Evolutionary conservation across 2,888 invertebrate genomes (phyloP).

Genomic region (Catocala nupta): DNA sequence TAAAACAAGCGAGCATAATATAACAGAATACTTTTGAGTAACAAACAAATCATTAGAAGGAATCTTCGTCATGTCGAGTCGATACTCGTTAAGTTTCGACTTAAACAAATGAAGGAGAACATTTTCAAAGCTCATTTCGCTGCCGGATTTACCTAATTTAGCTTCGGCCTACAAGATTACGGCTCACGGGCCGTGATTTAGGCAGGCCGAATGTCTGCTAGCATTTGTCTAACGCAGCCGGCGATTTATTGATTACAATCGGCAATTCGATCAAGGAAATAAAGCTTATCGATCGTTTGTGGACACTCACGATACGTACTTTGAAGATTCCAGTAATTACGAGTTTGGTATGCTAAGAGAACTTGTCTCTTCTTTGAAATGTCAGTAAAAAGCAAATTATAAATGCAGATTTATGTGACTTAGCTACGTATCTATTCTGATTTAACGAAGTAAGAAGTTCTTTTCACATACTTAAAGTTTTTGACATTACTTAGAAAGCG

Average conservation of each 20-base stretch:
- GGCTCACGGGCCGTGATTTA: constrained; percentile 6
- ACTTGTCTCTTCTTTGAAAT: too few species aligned
- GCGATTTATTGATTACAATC: constrained; percentile 50
- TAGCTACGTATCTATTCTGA: too few species aligned
- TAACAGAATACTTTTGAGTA: constrained; percentile 6
- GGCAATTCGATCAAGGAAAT: constrained; percentile 27
- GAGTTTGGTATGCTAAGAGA: too few species aligned
- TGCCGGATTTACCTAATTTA: constrained; percentile 28
- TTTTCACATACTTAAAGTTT: too few species aligned
- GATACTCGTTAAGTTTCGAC: constrained; percentile 40
- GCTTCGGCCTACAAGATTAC: constrained; percentile 14
- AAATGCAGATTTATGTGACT: too few species aligned
- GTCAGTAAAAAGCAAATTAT: too few species aligned
- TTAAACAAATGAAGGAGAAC: constrained; percentile 35
- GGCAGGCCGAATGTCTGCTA: constrained; percentile 27
- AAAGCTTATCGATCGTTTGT: constrained; percentile 20
- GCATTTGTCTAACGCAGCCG: constrained; percentile 55
- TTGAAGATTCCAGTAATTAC: background rate
- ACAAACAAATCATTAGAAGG: constrained; percentile 8
- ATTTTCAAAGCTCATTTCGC: constrained; percentile 30
- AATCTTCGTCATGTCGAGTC: constrained; percentile 10
- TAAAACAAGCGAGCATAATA: background rate
- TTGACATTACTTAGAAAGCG: too few species aligned
- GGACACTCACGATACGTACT: background rate
- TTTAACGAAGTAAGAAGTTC: too few species aligned